phyloP scores from a whole-genome alignment of 35 echinoderm and acorn worm genomes.

The Ophioderma brevispina region DNA sequence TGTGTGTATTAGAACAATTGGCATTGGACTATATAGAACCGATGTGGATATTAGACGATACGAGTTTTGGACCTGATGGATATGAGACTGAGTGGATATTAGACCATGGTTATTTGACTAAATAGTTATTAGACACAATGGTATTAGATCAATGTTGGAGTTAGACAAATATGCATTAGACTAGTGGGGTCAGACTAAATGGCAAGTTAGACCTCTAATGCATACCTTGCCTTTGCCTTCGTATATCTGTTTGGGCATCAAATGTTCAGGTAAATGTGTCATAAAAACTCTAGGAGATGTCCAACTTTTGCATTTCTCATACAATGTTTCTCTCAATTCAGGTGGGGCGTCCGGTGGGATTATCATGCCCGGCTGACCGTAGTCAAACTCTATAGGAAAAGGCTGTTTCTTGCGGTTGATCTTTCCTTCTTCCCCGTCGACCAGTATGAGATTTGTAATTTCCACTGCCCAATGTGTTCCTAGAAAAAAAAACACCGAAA shows the following conservation, averaged over 20 bases:
- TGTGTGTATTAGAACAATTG: too few relatives aligned
- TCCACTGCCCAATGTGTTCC: conserved; percentile 31
- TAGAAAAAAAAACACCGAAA: neutral
- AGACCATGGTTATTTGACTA: too few relatives aligned
- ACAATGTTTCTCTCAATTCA: neutral
- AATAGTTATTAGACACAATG: too few relatives aligned
- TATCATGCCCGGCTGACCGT: neutral
- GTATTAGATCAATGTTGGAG: too few relatives aligned
- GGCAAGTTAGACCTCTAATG: too few relatives aligned
- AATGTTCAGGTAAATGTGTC: conserved; percentile 16
- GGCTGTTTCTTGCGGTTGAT: neutral
- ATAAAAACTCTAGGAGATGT: conserved; percentile 7
- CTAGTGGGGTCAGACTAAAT: too few relatives aligned
- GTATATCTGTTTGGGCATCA: neutral
- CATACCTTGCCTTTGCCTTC: conserved; percentile 29
- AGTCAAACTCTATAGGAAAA: conserved; percentile 23
- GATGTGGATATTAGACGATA: too few relatives aligned
- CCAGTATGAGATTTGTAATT: conserved; percentile 13
- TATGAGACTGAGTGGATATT: too few relatives aligned
- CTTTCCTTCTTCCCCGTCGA: neutral
- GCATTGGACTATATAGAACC: too few relatives aligned
- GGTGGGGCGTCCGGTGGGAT: neutral
- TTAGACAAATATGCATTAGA: too few relatives aligned
- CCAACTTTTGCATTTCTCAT: neutral
- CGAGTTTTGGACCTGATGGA: too few relatives aligned